Conservation (phyloP, 1,140 invertebrate genomes). For the Teleopsis dalmanni region DNA sequence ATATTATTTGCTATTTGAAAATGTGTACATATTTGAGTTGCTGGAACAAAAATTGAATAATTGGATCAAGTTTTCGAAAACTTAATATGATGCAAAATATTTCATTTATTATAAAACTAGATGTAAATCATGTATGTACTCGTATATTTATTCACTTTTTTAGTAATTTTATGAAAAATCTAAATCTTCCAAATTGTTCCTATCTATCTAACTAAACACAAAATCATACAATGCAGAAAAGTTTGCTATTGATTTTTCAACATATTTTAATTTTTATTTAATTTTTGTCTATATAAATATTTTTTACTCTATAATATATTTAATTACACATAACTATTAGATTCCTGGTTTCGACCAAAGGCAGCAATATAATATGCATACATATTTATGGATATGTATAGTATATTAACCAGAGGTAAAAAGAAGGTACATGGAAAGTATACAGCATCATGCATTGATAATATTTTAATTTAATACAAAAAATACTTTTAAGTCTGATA, state of each 20-base stretch:
- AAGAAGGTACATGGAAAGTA: background rate
- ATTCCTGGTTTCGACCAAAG: background rate
- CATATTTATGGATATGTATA: background rate
- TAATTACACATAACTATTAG: background rate
- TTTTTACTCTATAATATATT: background rate
- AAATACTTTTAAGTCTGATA: background rate
- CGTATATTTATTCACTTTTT: no score
- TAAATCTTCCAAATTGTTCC: background rate
- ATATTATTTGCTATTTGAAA: no score
- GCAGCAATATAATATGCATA: background rate
- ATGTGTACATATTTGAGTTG: no score
- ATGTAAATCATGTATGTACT: no score
- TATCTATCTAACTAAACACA: background rate
- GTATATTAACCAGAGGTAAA: background rate
- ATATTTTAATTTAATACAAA: background rate
- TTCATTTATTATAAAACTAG: no score
- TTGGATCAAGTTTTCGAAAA: no score
- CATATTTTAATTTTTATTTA: background rate
- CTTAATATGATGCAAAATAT: no score
- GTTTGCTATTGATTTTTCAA: background rate
- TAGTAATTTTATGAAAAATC: no score
- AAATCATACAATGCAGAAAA: background rate
- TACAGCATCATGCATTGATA: background rate
- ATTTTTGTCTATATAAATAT: background rate
- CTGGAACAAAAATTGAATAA: no score